phyloP scores from a whole-genome alignment of 2,113 vertebrate genomes.

The Delphinus delphis region DNA sequence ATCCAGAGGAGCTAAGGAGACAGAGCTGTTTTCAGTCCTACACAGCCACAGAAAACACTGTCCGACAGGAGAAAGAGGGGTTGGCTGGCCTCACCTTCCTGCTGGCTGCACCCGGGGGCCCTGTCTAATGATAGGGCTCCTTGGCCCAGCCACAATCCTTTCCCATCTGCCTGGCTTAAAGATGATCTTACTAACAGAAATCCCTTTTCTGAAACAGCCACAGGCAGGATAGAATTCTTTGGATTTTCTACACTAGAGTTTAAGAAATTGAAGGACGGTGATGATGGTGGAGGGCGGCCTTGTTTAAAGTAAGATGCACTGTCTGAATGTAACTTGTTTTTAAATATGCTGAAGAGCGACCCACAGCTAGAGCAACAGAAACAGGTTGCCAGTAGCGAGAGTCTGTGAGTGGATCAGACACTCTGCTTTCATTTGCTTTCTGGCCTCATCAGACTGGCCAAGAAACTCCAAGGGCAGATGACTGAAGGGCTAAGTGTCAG shows the following conservation, averaged over 20 bases:
- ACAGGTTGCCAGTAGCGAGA: neutral
- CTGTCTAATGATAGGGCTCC: neutral
- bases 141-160: neutral
- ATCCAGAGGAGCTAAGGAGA: neutral
- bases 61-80: neutral
- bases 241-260: neutral
- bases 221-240: neutral
- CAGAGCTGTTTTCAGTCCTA: neutral
- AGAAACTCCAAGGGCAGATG: neutral
- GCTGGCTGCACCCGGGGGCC: neutral
- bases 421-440: neutral
- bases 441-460: neutral
- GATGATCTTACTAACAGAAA: neutral
- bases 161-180: neutral
- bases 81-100: neutral
- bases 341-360: neutral
- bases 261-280: neutral
- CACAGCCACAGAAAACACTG: neutral
- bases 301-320: neutral
- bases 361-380: rapidly evolving
- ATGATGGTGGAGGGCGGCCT: neutral
- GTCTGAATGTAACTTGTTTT: neutral
- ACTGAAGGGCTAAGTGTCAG: neutral
- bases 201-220: neutral
- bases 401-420: rapidly evolving